phyloP scores from a whole-genome alignment of 2,113 vertebrate species.

The Orientallactaga bullata region DNA sequence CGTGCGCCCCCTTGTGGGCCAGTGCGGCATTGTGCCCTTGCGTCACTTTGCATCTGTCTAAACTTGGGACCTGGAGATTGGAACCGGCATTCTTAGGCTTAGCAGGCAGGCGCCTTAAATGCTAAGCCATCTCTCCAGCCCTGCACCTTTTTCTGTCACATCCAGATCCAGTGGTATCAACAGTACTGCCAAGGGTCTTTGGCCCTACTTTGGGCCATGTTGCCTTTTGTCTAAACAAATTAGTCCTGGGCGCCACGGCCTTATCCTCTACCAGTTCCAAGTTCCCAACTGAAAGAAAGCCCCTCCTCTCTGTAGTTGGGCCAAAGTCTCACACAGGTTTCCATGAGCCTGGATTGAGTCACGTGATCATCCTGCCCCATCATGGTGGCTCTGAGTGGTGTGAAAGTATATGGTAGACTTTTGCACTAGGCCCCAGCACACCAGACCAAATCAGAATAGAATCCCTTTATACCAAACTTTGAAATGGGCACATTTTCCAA shows the following conservation, averaged over 20 bases:
- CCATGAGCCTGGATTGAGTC: not conserved
- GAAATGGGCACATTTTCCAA: not conserved
- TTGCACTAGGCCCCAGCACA: not conserved
- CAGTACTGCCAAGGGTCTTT: not conserved
- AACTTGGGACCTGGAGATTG: no score
- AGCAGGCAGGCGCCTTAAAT: no score
- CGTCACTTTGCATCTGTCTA: no score
- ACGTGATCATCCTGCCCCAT: not conserved
- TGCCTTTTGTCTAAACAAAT: not conserved
- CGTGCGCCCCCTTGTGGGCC: no score
- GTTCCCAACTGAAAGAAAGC: not conserved
- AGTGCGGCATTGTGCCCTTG: no score
- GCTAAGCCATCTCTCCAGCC: no score
- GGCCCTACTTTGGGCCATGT: not conserved
- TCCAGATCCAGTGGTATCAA: not conserved
- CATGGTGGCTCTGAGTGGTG: not conserved
- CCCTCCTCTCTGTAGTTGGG: not conserved
- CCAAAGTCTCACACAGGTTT: not conserved
- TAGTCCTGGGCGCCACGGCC: not conserved
- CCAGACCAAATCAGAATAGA: not conserved
- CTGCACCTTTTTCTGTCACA: not conserved
- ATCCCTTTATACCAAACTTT: not conserved
- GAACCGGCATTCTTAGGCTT: no score
- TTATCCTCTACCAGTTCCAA: not conserved
- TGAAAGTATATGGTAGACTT: not conserved